Conservation (phyloP, 1,140 invertebrate genomes). For the Atopsyche davidsoni region DNA sequence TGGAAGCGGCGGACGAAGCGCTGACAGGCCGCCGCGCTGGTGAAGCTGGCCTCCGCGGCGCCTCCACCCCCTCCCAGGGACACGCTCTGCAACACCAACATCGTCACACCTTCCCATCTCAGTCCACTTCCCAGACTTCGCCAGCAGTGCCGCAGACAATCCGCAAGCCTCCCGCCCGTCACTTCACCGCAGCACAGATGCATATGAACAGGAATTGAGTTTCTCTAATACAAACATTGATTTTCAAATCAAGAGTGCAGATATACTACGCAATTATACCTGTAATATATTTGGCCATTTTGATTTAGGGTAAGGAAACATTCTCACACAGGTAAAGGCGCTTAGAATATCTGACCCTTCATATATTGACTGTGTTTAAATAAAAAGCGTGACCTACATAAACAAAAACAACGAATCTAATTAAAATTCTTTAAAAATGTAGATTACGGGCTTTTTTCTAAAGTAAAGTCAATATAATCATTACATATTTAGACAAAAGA, state of each 20-base stretch:
- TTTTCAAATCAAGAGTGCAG: too few relatives aligned
- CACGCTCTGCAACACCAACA: constrained; percentile 26
- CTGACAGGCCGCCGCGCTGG: constrained; percentile 10
- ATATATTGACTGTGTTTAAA: neutral
- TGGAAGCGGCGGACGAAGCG: constrained; percentile 23
- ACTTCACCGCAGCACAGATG: neutral
- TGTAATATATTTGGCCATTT: neutral
- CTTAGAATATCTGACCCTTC: neutral
- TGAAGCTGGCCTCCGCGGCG: constrained; percentile 17
- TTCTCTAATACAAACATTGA: neutral
- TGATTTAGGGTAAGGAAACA: neutral
- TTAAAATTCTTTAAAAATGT: neutral
- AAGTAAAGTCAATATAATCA: neutral
- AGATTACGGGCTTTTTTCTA: neutral
- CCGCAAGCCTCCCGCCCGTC: neutral
- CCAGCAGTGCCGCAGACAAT: neutral
- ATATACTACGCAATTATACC: too few relatives aligned
- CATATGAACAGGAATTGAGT: neutral
- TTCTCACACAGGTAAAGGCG: neutral
- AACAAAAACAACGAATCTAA: neutral
- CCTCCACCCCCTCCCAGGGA: constrained; percentile 7
- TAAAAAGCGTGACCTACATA: neutral
- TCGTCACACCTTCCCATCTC: constrained; percentile 15
- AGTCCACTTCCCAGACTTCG: neutral
- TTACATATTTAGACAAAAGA: neutral